Base-by-base conservation (phyloP, 1,140 invertebrate species). In the Zaprionus africanus region DNA sequence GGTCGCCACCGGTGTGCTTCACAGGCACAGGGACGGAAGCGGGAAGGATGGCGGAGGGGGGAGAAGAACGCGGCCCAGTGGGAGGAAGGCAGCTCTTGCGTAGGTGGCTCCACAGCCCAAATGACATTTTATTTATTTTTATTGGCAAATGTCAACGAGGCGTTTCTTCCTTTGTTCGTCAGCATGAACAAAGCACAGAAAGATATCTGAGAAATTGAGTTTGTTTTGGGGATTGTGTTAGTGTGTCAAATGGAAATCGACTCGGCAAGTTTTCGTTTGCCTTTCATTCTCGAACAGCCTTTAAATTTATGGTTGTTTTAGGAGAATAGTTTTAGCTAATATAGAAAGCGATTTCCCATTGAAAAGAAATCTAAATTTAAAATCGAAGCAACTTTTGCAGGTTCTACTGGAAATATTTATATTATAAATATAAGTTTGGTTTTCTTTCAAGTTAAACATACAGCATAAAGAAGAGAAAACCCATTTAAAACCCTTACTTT, bases 61-160 rank as follows among this genome's bases (percentile, higher is more conserved):
- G 76, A 58, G 58, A 0, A 7, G 53, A 15, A 15, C 19, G 12
- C 1, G 58, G 22, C 3, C 22, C n/a, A 26, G 12, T 58, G 64
- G 31, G 49, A 56, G 57, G 31, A 36, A 56, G 38, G 65, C 13
- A 24, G 34, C 41, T 51, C 36, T 51, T 19, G 19, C 19, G 69
- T 73, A 67, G 75, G 70, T 68, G 76, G 34, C 71, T 80, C 71
- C 78, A 84, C 78, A 84, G 67, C 63, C 68, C 81, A 81, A 90
- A 90, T 79, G 81, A 72, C 66, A 79, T 88, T 90, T 88, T 90
- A 86, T 90, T 90, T 90, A 81, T 81, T 90, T 90, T 86, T 86
- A 90, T 90, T 90, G 86, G 71, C 79, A 82, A 90, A 90, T 86
- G 86, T 86, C 86, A 90, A 90, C 79, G 82, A 90, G 83, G 70